Evolutionary conservation across 2,797 vertebrate species (phyloP).

Genomic region (Nannoperca obscura): DNA sequence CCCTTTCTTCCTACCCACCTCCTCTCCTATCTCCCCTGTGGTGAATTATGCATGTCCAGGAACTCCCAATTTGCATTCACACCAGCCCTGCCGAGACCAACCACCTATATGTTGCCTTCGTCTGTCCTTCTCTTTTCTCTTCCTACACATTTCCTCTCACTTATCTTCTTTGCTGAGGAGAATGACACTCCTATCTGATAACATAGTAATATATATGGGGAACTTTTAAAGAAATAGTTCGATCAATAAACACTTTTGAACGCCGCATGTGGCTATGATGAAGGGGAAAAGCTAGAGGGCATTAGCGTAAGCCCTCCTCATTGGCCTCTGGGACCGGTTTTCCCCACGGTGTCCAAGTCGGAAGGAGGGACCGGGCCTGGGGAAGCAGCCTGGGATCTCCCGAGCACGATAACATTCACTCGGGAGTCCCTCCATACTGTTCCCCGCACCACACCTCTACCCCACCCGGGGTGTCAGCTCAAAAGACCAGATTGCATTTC

Average conservation of each 20-base stretch:
- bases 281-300: slow-evolving; percentile 35
- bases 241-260: slow-evolving; percentile 49
- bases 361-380: slow-evolving; percentile 49
- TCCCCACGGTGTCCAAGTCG: slow-evolving; percentile 61
- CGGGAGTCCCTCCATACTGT: slow-evolving; percentile 54
- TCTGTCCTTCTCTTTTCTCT: slow-evolving; percentile 61
- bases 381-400: slow-evolving; percentile 69
- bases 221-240: slow-evolving; percentile 7
- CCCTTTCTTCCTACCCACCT: slow-evolving; percentile 89
- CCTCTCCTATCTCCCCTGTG: slow-evolving; percentile 85
- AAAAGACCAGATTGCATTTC: slow-evolving; percentile 81
- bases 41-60: slow-evolving; percentile 97
- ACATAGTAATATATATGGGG: slow-evolving; percentile 41
- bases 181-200: slow-evolving; percentile 50
- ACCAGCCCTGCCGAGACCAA: slow-evolving; percentile 86
- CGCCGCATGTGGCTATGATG: slow-evolving; percentile 16
- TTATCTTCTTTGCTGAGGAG: slow-evolving; percentile 34
- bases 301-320: slow-evolving; percentile 59
- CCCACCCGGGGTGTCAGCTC: slow-evolving; percentile 76
- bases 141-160: slow-evolving; percentile 56
- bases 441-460: slow-evolving; percentile 55
- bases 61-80: slow-evolving; percentile 93
- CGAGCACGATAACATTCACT: slow-evolving; percentile 79
- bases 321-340: slow-evolving; percentile 51
- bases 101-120: slow-evolving; percentile 74